Evolutionary conservation across 2,888 invertebrate species (phyloP).

Genomic region (Heterodera filipjevi): DNA sequence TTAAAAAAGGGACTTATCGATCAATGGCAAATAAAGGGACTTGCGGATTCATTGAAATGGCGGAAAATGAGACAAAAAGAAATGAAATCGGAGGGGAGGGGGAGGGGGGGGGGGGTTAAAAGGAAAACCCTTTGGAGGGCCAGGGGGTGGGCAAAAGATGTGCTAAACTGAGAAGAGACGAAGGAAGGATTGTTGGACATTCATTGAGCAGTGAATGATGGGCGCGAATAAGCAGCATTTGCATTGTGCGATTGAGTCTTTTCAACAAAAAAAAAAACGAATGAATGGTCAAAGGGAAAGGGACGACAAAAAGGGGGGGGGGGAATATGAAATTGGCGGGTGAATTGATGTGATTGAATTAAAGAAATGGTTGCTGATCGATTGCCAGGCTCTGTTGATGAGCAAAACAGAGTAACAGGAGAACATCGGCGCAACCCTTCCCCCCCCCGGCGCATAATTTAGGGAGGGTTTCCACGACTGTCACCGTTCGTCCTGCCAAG

Average conservation of each 20-base stretch:
- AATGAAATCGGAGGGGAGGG: background rate
- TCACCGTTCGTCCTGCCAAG: background rate
- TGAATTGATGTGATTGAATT: background rate
- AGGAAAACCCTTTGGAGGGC: too few relatives aligned
- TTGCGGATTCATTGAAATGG: background rate
- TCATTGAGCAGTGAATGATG: background rate
- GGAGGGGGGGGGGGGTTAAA: background rate
- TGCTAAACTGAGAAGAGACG: background rate
- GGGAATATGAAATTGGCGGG: background rate
- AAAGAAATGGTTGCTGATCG: background rate
- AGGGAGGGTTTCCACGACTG: background rate
- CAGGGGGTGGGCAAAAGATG: background rate
- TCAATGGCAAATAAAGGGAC: background rate
- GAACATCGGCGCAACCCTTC: background rate
- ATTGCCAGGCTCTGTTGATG: background rate
- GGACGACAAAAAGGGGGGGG: background rate
- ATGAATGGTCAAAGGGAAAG: background rate
- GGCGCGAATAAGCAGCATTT: background rate
- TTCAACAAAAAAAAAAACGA: background rate
- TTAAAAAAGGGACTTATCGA: background rate
- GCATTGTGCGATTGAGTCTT: background rate
- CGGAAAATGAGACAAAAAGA: background rate
- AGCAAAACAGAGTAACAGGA: background rate
- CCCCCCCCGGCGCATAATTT: background rate
- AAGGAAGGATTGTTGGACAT: background rate